Evolutionary conservation across 2,797 vertebrate species (phyloP), one percentile per base, ranked within the genome.

Genomic region (Galagoides demidoff): DNA sequence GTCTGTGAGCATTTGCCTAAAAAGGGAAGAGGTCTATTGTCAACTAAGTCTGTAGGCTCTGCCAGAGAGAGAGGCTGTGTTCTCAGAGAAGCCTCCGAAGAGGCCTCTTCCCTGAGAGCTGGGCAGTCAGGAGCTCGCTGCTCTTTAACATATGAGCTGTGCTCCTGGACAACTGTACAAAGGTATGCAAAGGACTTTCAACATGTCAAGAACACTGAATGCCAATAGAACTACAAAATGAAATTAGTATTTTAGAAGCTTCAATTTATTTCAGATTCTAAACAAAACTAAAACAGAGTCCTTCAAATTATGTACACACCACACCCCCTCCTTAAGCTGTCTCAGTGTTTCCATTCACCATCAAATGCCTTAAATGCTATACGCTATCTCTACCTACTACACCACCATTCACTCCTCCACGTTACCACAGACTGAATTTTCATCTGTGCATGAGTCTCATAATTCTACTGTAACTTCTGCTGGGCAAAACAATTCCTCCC

Each of bases 11-110:
- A 61, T 85, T 93, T 92, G 68, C 37, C 93, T 77, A 29, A 55
- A 78, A 95, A 73, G 29, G 29, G 85, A 79, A 71, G 63, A 74
- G 64, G 45, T 68, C 73, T 95, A 68, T 95, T 94, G 96, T 95
- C 55, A 82, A 92, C 94, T 93, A 31, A 79, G 88, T 63, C 52
- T 92, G 22, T n/a, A 10, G 95, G 84, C 78, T 84, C 70, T 63
- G 31, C 14, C 17, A 76, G 16, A 87, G 29, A 70, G 34, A 90
- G 9, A 29, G 0, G 4, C 27, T 92, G 63, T 59, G 57, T 23
- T 81, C 89, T 89, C 45, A 0, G 0, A 70, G 52, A n/a, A 8
- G 1, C 5, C 11, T 55, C 70, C 25, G 3, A 59, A 55, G 87
- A 81, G 90, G 31, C 5, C 0, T 1, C 85, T 70, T 85, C 61